phyloP scores from a whole-genome alignment of 2,113 vertebrate species.

The Rhinoderma darwinii region DNA sequence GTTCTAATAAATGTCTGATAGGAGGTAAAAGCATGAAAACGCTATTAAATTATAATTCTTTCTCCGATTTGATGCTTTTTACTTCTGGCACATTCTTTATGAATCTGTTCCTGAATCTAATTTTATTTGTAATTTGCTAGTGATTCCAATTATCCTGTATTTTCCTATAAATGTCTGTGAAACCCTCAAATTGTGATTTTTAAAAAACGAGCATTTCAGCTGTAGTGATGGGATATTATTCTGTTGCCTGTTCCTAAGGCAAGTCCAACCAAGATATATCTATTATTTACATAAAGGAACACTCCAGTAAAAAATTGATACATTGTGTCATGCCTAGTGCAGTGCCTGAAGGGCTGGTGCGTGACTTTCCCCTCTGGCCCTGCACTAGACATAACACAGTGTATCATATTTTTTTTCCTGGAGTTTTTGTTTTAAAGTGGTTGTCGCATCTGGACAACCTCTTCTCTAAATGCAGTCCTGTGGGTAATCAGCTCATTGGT shows the following conservation, averaged over 20 bases:
- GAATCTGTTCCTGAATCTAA: background rate
- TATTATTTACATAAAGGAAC: too few species aligned
- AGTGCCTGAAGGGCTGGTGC: too few species aligned
- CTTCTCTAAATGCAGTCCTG: too few species aligned
- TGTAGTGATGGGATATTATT: background rate
- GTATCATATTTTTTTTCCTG: too few species aligned
- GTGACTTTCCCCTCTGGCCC: too few species aligned
- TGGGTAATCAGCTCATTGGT: too few species aligned
- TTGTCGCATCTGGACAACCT: too few species aligned
- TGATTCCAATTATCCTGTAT: background rate
- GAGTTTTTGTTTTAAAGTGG: too few species aligned
- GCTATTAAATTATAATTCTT: background rate
- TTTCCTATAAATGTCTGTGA: background rate
- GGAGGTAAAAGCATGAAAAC: constrained; percentile 16
- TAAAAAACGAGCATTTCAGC: background rate
- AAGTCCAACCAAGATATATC: too few species aligned
- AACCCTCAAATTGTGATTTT: background rate
- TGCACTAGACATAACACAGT: too few species aligned
- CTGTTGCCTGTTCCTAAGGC: background rate
- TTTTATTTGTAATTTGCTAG: constrained; percentile 2
- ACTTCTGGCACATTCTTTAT: background rate
- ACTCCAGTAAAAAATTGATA: too few species aligned
- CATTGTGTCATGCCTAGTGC: too few species aligned
- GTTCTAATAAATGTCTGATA: constrained; percentile 16
- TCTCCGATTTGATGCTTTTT: background rate